Conservation (phyloP, 37 sponge, comb jelly and placozoan species). For the Mnemiopsis leidyi region DNA sequence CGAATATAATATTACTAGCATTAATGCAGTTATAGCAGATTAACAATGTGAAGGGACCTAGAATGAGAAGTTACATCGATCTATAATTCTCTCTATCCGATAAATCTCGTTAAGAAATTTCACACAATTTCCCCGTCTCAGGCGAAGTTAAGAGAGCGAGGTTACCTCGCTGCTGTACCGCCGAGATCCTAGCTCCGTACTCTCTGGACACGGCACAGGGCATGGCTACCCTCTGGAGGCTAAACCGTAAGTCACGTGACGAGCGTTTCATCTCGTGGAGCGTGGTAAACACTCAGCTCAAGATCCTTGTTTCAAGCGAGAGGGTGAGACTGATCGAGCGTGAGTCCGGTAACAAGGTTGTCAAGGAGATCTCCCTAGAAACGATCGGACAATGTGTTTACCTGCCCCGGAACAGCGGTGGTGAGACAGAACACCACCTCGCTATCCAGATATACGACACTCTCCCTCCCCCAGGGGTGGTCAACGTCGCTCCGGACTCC, state of each 20-base stretch:
- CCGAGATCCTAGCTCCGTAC: background rate
- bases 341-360: background rate
- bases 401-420: background rate
- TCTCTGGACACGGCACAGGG: slow-evolving; percentile 6
- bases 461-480: background rate
- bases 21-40: too few relatives aligned
- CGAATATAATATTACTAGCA: too few relatives aligned
- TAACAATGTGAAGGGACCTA: too few relatives aligned
- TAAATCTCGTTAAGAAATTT: background rate
- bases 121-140: background rate
- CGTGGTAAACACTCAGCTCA: background rate
- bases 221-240: slow-evolving; percentile 24
- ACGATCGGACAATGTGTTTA: background rate
- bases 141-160: background rate
- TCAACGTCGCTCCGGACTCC: background rate
- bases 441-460: background rate
- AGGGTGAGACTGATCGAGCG: background rate
- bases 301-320: background rate
- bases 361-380: background rate
- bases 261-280: slow-evolving; percentile 24
- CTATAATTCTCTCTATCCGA: background rate
- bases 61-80: background rate
- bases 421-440: background rate
- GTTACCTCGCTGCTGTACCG: slow-evolving; percentile 10
- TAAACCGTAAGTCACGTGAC: background rate